Conservation (phyloP, 2,113 vertebrate genomes). For the Barbus barbus region DNA sequence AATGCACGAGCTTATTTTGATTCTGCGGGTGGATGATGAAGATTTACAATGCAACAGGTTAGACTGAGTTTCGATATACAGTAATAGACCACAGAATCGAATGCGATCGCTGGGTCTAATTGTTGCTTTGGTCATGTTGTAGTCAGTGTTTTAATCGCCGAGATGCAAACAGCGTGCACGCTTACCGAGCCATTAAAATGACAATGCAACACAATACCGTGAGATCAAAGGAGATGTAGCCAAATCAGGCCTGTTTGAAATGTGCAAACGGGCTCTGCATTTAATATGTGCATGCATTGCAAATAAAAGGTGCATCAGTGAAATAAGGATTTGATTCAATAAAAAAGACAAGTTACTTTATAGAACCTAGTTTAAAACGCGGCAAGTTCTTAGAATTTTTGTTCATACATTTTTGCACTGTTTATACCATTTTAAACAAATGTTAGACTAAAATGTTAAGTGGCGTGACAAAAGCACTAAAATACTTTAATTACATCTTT, state of each 20-base stretch:
- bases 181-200: neutral
- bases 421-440: no score
- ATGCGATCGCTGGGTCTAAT: neutral
- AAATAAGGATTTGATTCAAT: no score
- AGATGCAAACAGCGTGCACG: neutral
- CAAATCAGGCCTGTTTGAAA: slow-evolving; percentile 4
- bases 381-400: neutral
- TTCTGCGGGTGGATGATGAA: neutral
- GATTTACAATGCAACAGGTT: slow-evolving; percentile 43
- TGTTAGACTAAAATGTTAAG: no score
- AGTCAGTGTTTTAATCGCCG: neutral
- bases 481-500: no score
- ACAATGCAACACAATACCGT: neutral
- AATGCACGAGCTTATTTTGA: slow-evolving; percentile 17
- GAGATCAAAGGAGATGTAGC: slow-evolving; percentile 15
- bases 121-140: neutral
- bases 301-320: no score
- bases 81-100: neutral
- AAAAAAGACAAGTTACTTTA: no score
- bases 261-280: neutral
- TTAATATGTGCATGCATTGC: neutral
- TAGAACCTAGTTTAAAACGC: neutral
- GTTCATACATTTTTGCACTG: no score
- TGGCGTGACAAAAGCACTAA: no score
- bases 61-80: neutral